Conservation (phyloP, 2,888 invertebrate species). For the Anoplius nigerrimus region DNA sequence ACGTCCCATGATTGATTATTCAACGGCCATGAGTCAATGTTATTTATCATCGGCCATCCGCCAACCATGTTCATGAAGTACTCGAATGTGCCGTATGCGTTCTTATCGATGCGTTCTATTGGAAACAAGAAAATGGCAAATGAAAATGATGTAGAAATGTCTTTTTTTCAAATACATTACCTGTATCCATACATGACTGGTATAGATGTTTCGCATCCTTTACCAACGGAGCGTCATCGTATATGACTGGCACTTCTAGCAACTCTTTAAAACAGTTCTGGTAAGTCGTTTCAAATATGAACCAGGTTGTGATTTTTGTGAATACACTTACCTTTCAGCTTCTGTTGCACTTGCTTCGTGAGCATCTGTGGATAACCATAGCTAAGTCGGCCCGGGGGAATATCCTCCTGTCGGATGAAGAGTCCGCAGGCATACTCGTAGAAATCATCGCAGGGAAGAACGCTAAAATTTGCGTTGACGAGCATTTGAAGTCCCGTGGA, state of each 20-base stretch:
- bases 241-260: neutral
- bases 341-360: neutral
- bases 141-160: neutral
- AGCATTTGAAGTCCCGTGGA: neutral
- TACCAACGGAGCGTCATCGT: neutral
- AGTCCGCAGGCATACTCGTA: slow-evolving; percentile 2
- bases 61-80: neutral
- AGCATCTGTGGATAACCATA: neutral
- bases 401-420: no score
- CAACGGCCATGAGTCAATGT: neutral
- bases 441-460: neutral
- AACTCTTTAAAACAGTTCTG: neutral
- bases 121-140: neutral
- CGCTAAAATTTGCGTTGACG: neutral
- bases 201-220: neutral
- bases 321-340: neutral
- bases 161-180: neutral
- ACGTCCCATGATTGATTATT: neutral
- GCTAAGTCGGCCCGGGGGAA: no score
- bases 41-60: neutral
- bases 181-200: neutral
- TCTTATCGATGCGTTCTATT: neutral
- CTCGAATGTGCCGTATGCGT: neutral
- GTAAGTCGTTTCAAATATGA: neutral
- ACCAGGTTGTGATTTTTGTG: neutral